These are phyloP conservation scores for Penaeus japonicus DNA, from an alignment of 1,140 invertebrate species.

Conservation along the genomic window DNA sequence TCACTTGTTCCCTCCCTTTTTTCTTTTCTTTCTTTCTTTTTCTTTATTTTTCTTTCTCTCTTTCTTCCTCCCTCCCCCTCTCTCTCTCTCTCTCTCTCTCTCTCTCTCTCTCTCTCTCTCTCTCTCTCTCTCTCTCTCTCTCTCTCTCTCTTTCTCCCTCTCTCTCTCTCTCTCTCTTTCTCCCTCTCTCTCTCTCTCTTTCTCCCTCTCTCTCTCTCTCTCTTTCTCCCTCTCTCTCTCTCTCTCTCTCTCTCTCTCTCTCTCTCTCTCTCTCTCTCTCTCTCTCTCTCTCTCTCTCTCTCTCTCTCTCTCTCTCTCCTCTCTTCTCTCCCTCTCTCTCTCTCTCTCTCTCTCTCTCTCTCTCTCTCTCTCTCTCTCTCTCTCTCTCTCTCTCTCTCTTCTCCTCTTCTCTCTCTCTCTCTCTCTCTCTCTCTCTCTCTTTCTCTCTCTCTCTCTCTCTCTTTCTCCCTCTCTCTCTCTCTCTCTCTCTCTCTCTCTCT, in stretches of 20 bases:
- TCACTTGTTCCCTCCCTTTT: neutral
- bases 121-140: neutral
- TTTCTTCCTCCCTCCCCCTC: neutral
- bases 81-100: neutral
- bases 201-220: neutral
- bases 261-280: too few relatives aligned
- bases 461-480: too few relatives aligned
- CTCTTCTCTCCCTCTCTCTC: neutral
- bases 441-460: neutral
- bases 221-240: neutral
- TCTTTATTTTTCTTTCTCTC: neutral
- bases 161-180: neutral
- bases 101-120: neutral
- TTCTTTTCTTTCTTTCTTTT: neutral
- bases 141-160: neutral
- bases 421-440: neutral
- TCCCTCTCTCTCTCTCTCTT: neutral
- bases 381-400: neutral
- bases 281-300: too few relatives aligned
- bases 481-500: neutral
- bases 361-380: neutral
- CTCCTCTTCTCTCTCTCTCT: neutral
- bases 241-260: neutral
- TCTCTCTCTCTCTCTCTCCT: too few relatives aligned
- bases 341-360: neutral